phyloP scores from a whole-genome alignment of 2,113 vertebrate species.

The Myiagra hebetior region DNA sequence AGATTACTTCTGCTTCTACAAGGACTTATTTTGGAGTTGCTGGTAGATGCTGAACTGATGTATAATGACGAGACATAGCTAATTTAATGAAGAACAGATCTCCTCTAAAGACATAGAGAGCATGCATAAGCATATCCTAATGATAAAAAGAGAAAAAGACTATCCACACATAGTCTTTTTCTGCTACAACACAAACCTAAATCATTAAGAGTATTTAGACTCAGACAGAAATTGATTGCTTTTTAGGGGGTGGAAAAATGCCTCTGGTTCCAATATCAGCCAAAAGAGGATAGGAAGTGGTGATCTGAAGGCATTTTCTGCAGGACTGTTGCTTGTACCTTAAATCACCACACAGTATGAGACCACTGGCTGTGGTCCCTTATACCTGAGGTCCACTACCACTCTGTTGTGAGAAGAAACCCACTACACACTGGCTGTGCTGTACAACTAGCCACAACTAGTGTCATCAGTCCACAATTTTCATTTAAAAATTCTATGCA shows the following conservation, averaged over 20 bases:
- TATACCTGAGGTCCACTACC: neutral
- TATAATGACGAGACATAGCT: neutral
- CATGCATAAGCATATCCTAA: neutral
- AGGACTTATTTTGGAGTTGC: neutral
- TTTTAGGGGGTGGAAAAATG: neutral
- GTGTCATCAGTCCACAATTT: neutral
- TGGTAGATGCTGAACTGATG: neutral
- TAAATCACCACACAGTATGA: neutral
- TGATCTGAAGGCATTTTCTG: neutral
- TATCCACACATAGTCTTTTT: neutral
- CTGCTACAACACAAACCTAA: neutral
- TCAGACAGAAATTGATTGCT: neutral
- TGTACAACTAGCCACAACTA: neutral
- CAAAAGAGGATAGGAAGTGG: accelerated
- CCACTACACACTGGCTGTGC: neutral
- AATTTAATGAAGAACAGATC: neutral
- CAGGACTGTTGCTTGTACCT: neutral
- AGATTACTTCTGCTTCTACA: neutral
- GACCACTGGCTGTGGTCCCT: neutral
- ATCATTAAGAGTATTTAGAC: neutral
- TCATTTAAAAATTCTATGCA: neutral
- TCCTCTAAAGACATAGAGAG: neutral
- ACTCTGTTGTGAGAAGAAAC: neutral
- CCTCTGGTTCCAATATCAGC: neutral
- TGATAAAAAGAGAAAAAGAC: no score